Conservation (phyloP, 1,140 invertebrate genomes). For the Drosophila subobscura region DNA sequence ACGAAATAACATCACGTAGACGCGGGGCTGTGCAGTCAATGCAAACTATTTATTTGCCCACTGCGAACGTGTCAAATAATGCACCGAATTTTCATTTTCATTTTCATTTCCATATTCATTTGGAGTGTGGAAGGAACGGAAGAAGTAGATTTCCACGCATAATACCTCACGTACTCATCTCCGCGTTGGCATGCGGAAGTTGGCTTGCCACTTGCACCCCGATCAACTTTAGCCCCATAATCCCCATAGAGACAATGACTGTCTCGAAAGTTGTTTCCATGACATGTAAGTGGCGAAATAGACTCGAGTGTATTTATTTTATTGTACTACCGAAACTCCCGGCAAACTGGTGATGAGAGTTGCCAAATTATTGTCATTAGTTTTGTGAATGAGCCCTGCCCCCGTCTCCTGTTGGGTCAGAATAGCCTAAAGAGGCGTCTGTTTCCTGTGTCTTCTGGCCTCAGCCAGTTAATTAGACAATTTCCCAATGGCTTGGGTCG, state of each 20-base stretch:
- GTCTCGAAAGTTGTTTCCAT: slow-evolving; percentile 66
- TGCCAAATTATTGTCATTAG: slow-evolving; percentile 80
- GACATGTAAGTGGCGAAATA: slow-evolving; percentile 68
- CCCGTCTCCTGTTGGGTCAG: slow-evolving; percentile 25
- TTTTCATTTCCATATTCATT: slow-evolving; percentile 28
- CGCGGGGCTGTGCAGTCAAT: slow-evolving; percentile 37
- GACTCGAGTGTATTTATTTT: slow-evolving; percentile 76
- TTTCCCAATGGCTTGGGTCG: slow-evolving; percentile 34
- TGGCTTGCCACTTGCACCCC: slow-evolving; percentile 3
- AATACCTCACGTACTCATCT: slow-evolving; percentile 47
- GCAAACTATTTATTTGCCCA: slow-evolving; percentile 64
- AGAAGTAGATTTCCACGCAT: slow-evolving; percentile 59
- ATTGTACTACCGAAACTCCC: slow-evolving; percentile 58
- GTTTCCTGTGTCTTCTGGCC: slow-evolving; percentile 25
- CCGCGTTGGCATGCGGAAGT: slow-evolving; percentile 10
- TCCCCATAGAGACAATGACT: slow-evolving; percentile 61
- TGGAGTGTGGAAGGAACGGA: slow-evolving; percentile 11
- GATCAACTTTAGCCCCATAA: slow-evolving; percentile 47
- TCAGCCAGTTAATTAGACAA: slow-evolving; percentile 73
- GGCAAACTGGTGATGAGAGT: slow-evolving; percentile 59
- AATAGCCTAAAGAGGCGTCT: slow-evolving; percentile 28
- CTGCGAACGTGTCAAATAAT: slow-evolving; percentile 75
- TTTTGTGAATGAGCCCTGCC: slow-evolving; percentile 52
- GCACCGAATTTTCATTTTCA: slow-evolving; percentile 48
- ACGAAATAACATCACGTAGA: slow-evolving; percentile 78